These are phyloP conservation scores for Pica pica DNA, from an alignment of 2,113 vertebrate species.

Conservation along the genomic window DNA sequence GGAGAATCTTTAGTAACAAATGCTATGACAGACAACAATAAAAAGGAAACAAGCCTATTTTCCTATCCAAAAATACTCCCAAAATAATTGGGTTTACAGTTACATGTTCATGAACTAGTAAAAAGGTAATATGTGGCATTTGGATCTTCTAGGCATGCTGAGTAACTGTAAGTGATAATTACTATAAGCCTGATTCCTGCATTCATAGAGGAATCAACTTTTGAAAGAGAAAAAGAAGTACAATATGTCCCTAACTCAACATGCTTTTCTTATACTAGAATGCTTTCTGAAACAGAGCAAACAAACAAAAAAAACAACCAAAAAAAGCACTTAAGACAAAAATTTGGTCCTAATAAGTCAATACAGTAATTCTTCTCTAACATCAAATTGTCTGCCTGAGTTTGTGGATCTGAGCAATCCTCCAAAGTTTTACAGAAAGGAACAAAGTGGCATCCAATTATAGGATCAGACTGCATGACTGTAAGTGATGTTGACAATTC, in stretches of 20 bases:
- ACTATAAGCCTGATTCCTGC: background rate
- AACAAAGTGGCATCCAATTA: background rate
- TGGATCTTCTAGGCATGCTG: background rate
- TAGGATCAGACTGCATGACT: background rate
- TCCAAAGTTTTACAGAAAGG: background rate
- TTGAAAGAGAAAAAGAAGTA: background rate
- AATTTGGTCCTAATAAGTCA: background rate
- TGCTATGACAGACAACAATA: background rate
- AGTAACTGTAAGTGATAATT: background rate
- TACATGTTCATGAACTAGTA: background rate
- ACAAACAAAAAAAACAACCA: background rate
- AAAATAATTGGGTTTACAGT: background rate
- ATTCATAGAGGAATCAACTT: background rate
- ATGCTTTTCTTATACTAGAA: background rate
- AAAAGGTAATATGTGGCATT: background rate
- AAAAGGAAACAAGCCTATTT: background rate
- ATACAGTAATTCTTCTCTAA: background rate
- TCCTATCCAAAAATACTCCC: background rate
- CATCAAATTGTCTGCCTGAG: background rate
- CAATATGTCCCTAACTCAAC: background rate
- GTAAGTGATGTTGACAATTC: background rate
- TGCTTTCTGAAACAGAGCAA: background rate
- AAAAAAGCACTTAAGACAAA: background rate
- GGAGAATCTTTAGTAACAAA: background rate
- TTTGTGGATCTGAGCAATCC: background rate